phyloP scores from a whole-genome alignment of 2,888 invertebrate genomes.

The Dryomyza anilis region DNA sequence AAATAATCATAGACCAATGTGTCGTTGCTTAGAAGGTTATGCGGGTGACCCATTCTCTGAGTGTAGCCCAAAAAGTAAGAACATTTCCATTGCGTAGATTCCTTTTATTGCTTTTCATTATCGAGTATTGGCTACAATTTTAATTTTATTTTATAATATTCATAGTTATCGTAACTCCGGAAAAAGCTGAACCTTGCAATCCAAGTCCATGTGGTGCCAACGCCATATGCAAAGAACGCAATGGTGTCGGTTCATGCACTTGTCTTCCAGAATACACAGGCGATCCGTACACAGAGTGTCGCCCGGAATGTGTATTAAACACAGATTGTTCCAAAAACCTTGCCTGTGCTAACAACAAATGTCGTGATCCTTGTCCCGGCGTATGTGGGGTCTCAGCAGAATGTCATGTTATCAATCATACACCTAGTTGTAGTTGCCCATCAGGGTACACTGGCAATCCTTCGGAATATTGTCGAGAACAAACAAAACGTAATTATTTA shows the following conservation, averaged over 20 bases:
- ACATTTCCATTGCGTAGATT: not conserved
- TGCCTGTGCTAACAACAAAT: constrained; percentile 85
- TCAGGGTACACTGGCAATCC: constrained; percentile 82
- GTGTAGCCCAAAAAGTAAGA: constrained; percentile 68
- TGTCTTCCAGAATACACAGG: constrained; percentile 84
- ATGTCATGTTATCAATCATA: constrained; percentile 81
- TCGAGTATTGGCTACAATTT: no score
- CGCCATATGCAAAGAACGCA: constrained; percentile 80
- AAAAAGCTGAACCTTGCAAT: constrained; percentile 75
- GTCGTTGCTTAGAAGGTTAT: constrained; percentile 79
- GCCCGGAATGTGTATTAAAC: constrained; percentile 85
- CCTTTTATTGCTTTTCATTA: not conserved
- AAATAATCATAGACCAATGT: constrained; percentile 82
- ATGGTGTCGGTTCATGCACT: constrained; percentile 81
- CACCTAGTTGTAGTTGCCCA: constrained; percentile 79
- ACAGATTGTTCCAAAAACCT: constrained; percentile 77
- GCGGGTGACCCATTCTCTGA: constrained; percentile 86
- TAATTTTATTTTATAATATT: constrained; percentile 26
- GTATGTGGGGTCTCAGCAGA: constrained; percentile 81
- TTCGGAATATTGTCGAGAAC: constrained; percentile 64
- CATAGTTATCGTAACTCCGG: constrained; percentile 63
- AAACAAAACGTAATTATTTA: constrained; percentile 64
- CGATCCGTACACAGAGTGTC: constrained; percentile 84
- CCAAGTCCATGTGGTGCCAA: constrained; percentile 88
- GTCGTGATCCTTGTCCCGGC: constrained; percentile 81